Base-by-base conservation (phyloP, 2,797 vertebrate genomes). In the Pyrocephalus nanus region DNA sequence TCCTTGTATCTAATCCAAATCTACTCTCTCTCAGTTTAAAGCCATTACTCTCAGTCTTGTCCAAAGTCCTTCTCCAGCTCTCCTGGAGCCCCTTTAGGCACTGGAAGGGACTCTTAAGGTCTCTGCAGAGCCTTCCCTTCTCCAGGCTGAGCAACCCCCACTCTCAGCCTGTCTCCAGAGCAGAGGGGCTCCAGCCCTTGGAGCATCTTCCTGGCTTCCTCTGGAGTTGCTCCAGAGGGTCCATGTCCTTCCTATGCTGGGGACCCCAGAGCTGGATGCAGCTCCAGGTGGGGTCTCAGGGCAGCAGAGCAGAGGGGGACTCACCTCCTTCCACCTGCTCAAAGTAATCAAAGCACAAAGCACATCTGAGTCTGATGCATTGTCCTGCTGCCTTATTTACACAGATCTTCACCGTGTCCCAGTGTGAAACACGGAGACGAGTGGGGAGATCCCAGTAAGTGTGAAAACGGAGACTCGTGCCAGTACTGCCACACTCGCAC, bases 361-460 rank as follows among this genome's bases (percentile, higher is more conserved):
- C 57, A 20, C 0, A 0, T n/a, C 30, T 81, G 73, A 36, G 34
- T 86, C 77, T 94, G 76, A 90, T 71, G 14, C 32, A 6, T 86
- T 78, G n/a, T 91, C 74, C 77, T 76, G 23, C 80, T 64, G 2
- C 86, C 29, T 93, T 40, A 2, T 94, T 92, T 89, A 32, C 84
- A 51, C 97, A 99, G 99, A 96, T 99, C 99, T 3, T 97, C 99
- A 9, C 99, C 99, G 0, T 99, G 99, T 97, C 99, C 99, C 30
- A 98, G 98, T 15, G 99, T 99, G 93, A 99, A 99, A 92, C 99
- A 99, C 36, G 99, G 99, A 47, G 99, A 99, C 4, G 99, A 99
- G 93, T 99, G 99, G 99, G 99, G 99, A 30, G 99, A 99, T 96
- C 99, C 99, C 53, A 99, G 99, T 97, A 99, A 99, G 97, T 99